Conservation (phyloP, 2,888 invertebrate genomes). For the Xylophagus ater region DNA sequence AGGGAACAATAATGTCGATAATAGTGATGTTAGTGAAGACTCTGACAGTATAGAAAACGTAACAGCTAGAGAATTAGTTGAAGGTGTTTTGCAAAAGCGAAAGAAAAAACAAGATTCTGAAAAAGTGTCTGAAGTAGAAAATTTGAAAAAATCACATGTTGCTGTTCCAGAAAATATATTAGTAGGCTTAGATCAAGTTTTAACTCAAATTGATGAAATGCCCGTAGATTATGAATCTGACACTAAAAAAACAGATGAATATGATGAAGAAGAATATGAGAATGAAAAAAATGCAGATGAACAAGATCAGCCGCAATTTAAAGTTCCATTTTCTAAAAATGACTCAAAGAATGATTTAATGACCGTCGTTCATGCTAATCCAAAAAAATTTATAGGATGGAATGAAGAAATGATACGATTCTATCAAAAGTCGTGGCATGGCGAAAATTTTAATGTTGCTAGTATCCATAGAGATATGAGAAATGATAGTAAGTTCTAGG, state of each 20-base stretch:
- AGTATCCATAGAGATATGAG: conserved; percentile 51
- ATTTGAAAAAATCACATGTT: no score
- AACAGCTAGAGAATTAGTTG: conserved; percentile 31
- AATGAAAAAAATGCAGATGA: no score
- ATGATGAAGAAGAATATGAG: conserved; percentile 3
- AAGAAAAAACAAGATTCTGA: neutral
- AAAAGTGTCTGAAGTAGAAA: neutral
- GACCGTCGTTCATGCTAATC: conserved; percentile 5
- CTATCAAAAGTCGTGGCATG: conserved; percentile 54
- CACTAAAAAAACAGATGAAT: no score
- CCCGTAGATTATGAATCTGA: no score
- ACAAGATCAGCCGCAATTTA: no score
- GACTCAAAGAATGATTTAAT: no score
- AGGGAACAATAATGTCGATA: no score
- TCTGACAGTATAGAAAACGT: conserved; percentile 24
- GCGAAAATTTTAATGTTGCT: conserved; percentile 48
- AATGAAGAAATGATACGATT: conserved; percentile 48
- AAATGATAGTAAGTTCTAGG: conserved; percentile 47
- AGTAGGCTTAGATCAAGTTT: no score
- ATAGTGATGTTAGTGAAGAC: conserved; percentile 10
- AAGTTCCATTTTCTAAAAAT: no score
- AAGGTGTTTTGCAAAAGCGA: conserved; percentile 22
- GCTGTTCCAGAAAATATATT: no score
- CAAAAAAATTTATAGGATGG: conserved; percentile 30
- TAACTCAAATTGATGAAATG: no score